Base-by-base conservation (phyloP, 30 jellyfish, hydroid and myxozoan genomes). In the Cassiopea xamachana region DNA sequence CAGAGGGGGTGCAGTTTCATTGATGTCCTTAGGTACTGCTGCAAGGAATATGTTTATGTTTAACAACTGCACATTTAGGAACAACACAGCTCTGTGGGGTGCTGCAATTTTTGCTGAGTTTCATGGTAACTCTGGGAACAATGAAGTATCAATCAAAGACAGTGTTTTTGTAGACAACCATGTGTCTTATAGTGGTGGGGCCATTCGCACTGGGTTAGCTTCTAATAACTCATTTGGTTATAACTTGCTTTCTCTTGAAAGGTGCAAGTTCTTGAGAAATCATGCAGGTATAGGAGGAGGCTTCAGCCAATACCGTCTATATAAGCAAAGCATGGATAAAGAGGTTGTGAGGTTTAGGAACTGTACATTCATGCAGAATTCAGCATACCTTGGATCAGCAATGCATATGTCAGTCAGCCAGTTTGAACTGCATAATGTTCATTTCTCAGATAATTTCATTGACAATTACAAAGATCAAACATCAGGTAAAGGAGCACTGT, bases 181-280 rank as follows among this genome's bases (percentile, higher is more conserved):
- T 10, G 98, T 96, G 5, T 27, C 91, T 1, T 92, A 75, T 81
- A 96, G 89, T 12, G 98, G 98, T 62, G 98, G 98, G 6, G 98
- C 93, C 1, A 70, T 82, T 12, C 89, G 98, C 67, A 55, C 71
- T 5, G 92, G 92, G 43, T 39, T 84, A 70, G 84, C 85, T 15
- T 69, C 92, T 8, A 48, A 84, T 72, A 62, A 71, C 51, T 5
- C 61, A 16, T 58, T 84, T 70, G 92, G 92, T 14, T 51, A 19
- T n/a, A 84, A 84, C 43, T 27, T 61, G 61, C 27, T 84, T 7
- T 13, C 15, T 12, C 15, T 84, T 48, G 55, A 48, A 73, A 71
- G 60, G 6, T 69, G 92, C 58, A 10, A 55, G 9, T 84, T 84
- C 72, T n/a, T 6, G 50, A 39, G 50, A 46, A 84, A 84, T 60